Evolutionary conservation across 2,888 invertebrate genomes (phyloP), one percentile per base, ranked within the genome.

Genomic region (Podotricha telesiphe): DNA sequence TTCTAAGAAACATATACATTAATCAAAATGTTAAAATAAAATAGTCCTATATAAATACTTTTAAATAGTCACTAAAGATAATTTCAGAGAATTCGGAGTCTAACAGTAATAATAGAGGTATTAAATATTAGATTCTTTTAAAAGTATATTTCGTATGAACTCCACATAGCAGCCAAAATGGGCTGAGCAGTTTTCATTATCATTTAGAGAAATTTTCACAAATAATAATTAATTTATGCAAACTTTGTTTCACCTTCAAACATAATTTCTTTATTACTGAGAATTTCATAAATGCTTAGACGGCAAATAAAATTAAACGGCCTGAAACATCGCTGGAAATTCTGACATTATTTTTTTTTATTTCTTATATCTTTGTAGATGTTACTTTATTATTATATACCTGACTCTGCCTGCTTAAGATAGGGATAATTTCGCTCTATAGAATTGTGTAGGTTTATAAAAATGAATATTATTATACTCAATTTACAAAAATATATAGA

Each of bases 201-300:
- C 28, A 28, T 6, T 28, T 28, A 28, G 28, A 28, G 28, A 28
- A 37, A 42, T 42, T 42, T 42, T 1, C 42, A 13, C 11, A 42
- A 42, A 42, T 13, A 42, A 37, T 37, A 37, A 37, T 42, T 37
- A 5, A 28, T 45, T 61, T 56, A 65, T 69, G 55, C 37, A 64
- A 66, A 71, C 50, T 55, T 45, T 63, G 55, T 61, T 63, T 22
- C 50, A 63, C 47, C 62, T 45, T 19, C 19, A 10, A 34, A 37
- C 47, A 59, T 53, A 65, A 69, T 55, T 69, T 66, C 45, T 67
- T 69, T 67, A 65, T 69, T 67, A 48, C 69, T 56, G 28, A 69
- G 62, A 69, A 72, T 69, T 56, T 45, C 64, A 67, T 69, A 64
- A 56, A 61, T 48, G 64, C 64, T 64, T 59, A 67, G 71, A 64